Base-by-base conservation (phyloP, 2,113 vertebrate species). In the Festucalex cinctus region DNA sequence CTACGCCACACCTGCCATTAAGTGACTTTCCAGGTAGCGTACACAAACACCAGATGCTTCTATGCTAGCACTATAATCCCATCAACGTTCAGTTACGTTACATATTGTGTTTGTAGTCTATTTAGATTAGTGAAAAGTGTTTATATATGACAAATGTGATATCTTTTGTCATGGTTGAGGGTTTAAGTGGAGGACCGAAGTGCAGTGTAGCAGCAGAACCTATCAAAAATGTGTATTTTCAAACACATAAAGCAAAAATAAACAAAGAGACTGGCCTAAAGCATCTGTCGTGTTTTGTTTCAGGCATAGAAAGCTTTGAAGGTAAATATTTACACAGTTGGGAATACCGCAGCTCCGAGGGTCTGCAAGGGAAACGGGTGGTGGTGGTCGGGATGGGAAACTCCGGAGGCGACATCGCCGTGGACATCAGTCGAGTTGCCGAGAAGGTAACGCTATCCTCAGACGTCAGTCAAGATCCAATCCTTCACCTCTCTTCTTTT, bases 351-450 rank as follows among this genome's bases (percentile, higher is more conserved):
- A 85, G 75, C 0, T 64, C 93, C 14, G 48, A 72, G 1, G 71
- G 46, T 14, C 93, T 94, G 82, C 60, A 53, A 0, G 92, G 92
- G 48, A 94, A 96, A 77, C 93, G 83, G 35, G 94, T 97, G 26
- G 46, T 96, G 66, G 59, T 98, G 36, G 79, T 98, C 0, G 94
- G 95, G 24, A 93, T 93, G 1, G 96, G 96, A 56, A 97, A 96
- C 73, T 96, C 94, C 0, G 94, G 94, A 28, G 90, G 86, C 0
- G 96, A 98, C 68, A 90, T 98, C 63, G 93, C 95, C 0, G 95
- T 95, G 71, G 95, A 98, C 68, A 87, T 94, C 63, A 96, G 95
- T 63, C 89, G 93, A 65, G 83, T 74, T 0, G 94, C 95, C 61
- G 86, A 94, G 70, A 93, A 94, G 91, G 96, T 54, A 28, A 24